Conservation (phyloP, 2,888 invertebrate genomes). For the Agrypnus murinus region DNA sequence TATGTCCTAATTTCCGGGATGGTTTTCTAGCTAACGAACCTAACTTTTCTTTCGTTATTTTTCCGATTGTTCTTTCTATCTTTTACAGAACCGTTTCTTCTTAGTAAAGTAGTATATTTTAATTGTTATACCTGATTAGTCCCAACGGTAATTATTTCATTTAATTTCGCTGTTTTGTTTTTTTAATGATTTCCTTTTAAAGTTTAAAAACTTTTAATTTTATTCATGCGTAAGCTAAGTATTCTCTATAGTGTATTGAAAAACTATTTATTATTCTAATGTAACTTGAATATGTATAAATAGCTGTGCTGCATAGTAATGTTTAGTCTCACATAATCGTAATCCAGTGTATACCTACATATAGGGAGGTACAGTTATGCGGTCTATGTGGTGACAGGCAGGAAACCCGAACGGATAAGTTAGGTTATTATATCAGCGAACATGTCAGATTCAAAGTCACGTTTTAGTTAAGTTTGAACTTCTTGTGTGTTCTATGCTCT, state of each 20-base stretch:
- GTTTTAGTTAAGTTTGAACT: conserved; percentile 51
- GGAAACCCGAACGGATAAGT: conserved; percentile 52
- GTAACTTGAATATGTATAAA: conserved; percentile 27
- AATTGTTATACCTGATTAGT: conserved; percentile 4
- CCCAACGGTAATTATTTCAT: background rate
- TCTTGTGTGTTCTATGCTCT: conserved; percentile 50
- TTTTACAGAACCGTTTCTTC: conserved; percentile 13
- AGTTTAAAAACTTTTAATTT: background rate
- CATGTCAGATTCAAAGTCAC: conserved; percentile 52
- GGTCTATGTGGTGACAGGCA: conserved; percentile 51
- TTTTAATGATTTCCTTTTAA: conserved; percentile 1
- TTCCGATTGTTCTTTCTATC: conserved; percentile 2
- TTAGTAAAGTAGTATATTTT: conserved; percentile 6
- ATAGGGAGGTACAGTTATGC: conserved; percentile 54
- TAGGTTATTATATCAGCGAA: conserved; percentile 51
- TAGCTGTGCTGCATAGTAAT: conserved; percentile 40
- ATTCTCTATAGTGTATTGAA: background rate
- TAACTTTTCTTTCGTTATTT: background rate
- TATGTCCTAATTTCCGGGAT: conserved; percentile 20
- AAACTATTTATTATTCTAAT: conserved; percentile 34
- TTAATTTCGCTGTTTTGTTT: too few species aligned
- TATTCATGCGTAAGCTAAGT: background rate
- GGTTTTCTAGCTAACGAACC: background rate
- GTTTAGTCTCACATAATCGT: conserved; percentile 44
- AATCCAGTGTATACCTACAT: conserved; percentile 42